Conservation (phyloP, 2,888 invertebrate genomes). For the Scrobipalpa costella region DNA sequence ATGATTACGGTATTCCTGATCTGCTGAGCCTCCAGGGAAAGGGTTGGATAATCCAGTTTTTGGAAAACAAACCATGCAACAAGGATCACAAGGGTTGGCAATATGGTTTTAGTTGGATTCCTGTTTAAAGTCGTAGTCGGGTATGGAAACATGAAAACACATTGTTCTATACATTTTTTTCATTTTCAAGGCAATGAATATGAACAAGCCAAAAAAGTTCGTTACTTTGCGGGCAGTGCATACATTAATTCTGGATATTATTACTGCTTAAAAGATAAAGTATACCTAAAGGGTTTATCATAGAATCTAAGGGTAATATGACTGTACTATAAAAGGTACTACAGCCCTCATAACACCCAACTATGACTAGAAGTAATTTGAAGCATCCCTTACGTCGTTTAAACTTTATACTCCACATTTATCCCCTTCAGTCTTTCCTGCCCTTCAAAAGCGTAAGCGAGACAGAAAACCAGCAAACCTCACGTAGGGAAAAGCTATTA, state of each 20-base stretch:
- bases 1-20: slow-evolving; percentile 3
- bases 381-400: slow-evolving; percentile 10
- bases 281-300: neutral
- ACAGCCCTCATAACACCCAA: slow-evolving; percentile 12
- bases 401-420: slow-evolving; percentile 12
- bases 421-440: neutral
- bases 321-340: slow-evolving; percentile 1
- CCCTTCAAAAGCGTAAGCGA: slow-evolving; percentile 9
- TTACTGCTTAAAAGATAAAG: no score
- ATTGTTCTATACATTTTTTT: no score
- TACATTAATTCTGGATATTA: no score
- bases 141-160: no score
- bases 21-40: neutral
- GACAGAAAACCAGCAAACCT: slow-evolving; percentile 46
- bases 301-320: neutral
- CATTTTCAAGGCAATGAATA: no score
- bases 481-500: slow-evolving; percentile 52
- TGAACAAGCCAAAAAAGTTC: no score
- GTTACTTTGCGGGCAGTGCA: no score
- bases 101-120: neutral
- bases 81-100: neutral
- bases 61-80: neutral
- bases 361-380: slow-evolving; percentile 13
- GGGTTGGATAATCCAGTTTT: neutral
- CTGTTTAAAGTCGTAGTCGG: no score